These are phyloP conservation scores for Cyclina sinensis DNA, from an alignment of 1,140 invertebrate species.

Conservation along the genomic window DNA sequence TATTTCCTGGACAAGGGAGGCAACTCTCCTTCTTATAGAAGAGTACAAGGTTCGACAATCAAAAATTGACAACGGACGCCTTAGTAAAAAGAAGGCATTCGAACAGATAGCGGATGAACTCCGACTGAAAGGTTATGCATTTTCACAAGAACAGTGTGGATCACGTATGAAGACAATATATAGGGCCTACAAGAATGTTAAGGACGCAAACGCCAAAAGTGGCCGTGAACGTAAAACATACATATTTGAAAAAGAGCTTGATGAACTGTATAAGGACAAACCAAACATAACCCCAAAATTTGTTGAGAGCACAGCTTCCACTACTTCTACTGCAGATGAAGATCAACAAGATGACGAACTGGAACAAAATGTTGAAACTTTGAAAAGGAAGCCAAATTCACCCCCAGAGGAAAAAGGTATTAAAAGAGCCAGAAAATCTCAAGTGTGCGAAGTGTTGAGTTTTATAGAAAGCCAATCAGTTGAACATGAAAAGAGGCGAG, in stretches of 20 bases:
- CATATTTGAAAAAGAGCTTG: background rate
- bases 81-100: conserved; percentile 22
- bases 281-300: background rate
- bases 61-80: conserved; percentile 10
- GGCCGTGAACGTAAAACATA: background rate
- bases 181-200: conserved; percentile 39
- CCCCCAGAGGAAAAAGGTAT: too few species aligned
- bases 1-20: conserved; percentile 21
- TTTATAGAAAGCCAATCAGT: too few species aligned
- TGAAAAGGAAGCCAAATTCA: too few species aligned
- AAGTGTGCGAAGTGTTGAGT: too few species aligned
- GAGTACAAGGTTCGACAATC: conserved; percentile 20
- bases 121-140: background rate
- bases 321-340: too few species aligned
- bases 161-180: conserved; percentile 22
- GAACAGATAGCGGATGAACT: background rate
- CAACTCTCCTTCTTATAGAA: conserved; percentile 25
- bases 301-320: background rate
- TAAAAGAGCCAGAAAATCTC: too few species aligned
- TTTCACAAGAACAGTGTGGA: conserved; percentile 8
- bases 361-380: too few species aligned
- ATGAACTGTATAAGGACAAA: background rate
- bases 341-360: too few species aligned
- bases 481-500: too few species aligned
- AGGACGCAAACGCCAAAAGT: conserved; percentile 23